Evolutionary conservation across 2,113 vertebrate species (phyloP), one percentile per base, ranked within the genome.

Genomic region (Tachysurus vachellii): DNA sequence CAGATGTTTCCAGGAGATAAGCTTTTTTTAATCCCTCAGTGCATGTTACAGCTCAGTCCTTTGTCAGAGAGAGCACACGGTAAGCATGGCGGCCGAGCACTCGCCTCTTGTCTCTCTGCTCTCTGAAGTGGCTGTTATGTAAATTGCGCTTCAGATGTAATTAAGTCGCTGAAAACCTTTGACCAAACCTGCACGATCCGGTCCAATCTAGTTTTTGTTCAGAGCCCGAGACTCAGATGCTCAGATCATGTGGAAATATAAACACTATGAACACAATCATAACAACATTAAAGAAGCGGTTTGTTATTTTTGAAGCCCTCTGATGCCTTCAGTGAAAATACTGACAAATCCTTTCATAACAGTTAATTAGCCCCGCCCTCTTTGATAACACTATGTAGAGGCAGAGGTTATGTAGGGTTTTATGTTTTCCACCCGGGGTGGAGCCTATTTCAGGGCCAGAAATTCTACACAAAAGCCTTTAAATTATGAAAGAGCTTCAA

Each of bases 41-140:
- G 54, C 61, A 56, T 70, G 71, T 79, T 83, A 82, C 61, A 77
- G 79, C 66, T 61, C n/a, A 23, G 68, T 68, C 70, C 26, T 4
- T 70, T 77, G 54, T 83, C 62, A 88, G 11, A 10, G 4, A 26
- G 44, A 64, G 44, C 76, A 57, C 68, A 64, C 28, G 73, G 79
- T 70, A 68, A 89, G 64, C 83, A 88, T 56, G 64, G 54, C 83
- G 16, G 50, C 75, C 54, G 17, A 82, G 36, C 62, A 1, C 64
- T 47, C 42, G 44, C 66, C 88, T 79, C 47, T 44, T 31, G 62
- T 79, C 82, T 84, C 80, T 86, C 80, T 70, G 14, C 64, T 4
- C 87, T 87, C 87, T 86, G 53, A 85, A 89, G 85, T 85, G 86
- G 83, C 64, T 36, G 70, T 88, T 91, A 89, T 89, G 84, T 79